Evolutionary conservation across 2,797 vertebrate genomes (phyloP).

Genomic region (Chrysocyon brachyurus): DNA sequence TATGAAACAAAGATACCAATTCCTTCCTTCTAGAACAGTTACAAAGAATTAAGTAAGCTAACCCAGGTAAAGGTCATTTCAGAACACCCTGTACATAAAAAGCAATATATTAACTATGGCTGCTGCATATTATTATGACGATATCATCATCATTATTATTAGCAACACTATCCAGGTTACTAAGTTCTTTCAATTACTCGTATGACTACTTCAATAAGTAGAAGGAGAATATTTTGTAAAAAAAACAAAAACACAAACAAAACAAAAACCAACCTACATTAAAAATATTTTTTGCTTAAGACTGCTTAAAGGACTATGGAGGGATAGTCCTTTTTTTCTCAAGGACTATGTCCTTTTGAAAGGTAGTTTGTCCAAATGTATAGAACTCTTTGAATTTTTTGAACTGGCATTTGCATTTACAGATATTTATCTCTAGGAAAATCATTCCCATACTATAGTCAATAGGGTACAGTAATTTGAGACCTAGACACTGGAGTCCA

Average conservation of each 20-base stretch:
- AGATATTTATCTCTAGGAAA: background rate
- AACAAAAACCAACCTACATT: background rate
- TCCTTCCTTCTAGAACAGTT: background rate
- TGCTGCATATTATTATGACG: background rate
- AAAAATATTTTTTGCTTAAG: conserved; percentile 13
- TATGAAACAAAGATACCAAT: background rate
- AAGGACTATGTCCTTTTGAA: background rate
- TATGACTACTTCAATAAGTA: background rate
- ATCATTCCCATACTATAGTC: background rate
- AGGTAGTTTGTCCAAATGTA: background rate
- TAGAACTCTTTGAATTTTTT: background rate
- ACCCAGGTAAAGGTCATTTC: background rate
- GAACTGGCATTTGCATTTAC: background rate
- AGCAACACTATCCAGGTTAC: background rate
- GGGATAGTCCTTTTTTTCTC: too few relatives aligned
- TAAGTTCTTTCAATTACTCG: background rate
- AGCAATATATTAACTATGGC: background rate
- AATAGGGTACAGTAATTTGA: background rate
- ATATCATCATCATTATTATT: background rate
- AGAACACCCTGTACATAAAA: background rate
- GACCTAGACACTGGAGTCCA: background rate
- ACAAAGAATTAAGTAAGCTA: background rate
- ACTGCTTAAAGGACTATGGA: background rate
- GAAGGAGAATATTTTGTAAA: background rate
- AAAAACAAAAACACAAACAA: background rate